Conservation (phyloP, 2,888 invertebrate species). For the Bugula neritina region DNA sequence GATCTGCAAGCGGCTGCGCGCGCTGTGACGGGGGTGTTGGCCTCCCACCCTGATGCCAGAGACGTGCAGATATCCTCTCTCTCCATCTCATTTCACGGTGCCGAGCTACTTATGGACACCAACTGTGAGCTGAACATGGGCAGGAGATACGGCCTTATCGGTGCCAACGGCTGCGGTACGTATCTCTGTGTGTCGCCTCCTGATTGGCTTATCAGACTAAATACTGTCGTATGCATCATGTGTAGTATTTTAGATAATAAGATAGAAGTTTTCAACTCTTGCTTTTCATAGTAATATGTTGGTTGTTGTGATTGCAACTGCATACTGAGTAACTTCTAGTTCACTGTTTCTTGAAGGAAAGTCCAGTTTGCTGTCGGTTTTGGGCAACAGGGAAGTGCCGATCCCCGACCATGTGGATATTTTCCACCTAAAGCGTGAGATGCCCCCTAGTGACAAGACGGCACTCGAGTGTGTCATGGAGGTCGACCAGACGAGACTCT, state of each 20-base stretch:
- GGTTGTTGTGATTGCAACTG: too few species aligned
- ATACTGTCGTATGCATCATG: too few species aligned
- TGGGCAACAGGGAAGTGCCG: conserved; percentile 87
- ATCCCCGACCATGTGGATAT: conserved; percentile 96
- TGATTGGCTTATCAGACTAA: too few species aligned
- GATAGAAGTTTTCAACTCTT: too few species aligned
- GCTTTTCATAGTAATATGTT: too few species aligned
- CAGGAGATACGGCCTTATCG: conserved; percentile 89
- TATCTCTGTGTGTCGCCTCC: background rate
- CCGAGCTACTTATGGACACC: conserved; percentile 90
- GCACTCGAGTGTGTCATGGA: conserved; percentile 96
- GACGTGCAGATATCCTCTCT: conserved; percentile 94
- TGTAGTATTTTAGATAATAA: too few species aligned
- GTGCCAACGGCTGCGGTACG: conserved; percentile 91
- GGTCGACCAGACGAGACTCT: conserved; percentile 86
- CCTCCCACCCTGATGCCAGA: conserved; percentile 88
- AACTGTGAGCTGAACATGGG: conserved; percentile 95
- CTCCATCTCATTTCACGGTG: conserved; percentile 95
- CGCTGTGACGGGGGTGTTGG: conserved; percentile 75
- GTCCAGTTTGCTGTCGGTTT: conserved; percentile 82
- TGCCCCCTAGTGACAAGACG: conserved; percentile 94
- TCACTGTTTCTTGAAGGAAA: conserved; percentile 76
- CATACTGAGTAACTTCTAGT: too few species aligned
- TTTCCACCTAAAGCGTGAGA: conserved; percentile 91
- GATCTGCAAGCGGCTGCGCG: conserved; percentile 75